phyloP scores from a whole-genome alignment of 2,113 vertebrate species.

The Panthera uncia region DNA sequence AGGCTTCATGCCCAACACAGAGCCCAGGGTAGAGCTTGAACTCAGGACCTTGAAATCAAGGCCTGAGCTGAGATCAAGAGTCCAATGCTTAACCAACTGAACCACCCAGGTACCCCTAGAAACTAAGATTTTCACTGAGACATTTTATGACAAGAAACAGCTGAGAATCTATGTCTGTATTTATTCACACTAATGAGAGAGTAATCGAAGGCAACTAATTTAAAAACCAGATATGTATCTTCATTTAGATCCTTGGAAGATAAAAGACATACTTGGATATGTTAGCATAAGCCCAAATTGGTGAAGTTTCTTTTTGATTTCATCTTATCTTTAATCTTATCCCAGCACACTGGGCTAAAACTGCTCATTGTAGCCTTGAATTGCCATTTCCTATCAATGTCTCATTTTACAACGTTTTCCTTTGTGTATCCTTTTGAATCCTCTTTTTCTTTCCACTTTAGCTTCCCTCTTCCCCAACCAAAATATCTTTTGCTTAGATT shows the following conservation, averaged over 20 bases:
- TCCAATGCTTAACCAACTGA: too few relatives aligned
- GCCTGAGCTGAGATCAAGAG: too few relatives aligned
- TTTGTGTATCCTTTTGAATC: neutral
- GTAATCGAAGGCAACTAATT: neutral
- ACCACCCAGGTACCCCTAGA: neutral
- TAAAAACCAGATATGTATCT: conserved; percentile 1
- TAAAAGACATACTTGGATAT: neutral
- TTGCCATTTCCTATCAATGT: neutral
- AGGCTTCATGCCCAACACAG: too few relatives aligned
- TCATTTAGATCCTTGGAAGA: conserved; percentile 6
- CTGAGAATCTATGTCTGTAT: neutral
- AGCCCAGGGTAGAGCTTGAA: too few relatives aligned
- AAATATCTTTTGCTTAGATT: conserved; percentile 46
- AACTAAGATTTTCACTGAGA: conserved; percentile 13
- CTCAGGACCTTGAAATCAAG: too few relatives aligned
- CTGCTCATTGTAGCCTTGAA: neutral
- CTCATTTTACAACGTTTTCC: conserved; percentile 44
- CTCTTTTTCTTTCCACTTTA: neutral
- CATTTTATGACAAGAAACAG: neutral
- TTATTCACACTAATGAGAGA: neutral
- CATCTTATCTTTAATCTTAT: neutral
- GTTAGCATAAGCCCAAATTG: neutral
- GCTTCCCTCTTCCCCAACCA: neutral
- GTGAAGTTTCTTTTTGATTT: neutral
- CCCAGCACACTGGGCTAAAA: neutral